Conservation (phyloP, 2,888 invertebrate genomes). For the Punctoribates punctum region DNA sequence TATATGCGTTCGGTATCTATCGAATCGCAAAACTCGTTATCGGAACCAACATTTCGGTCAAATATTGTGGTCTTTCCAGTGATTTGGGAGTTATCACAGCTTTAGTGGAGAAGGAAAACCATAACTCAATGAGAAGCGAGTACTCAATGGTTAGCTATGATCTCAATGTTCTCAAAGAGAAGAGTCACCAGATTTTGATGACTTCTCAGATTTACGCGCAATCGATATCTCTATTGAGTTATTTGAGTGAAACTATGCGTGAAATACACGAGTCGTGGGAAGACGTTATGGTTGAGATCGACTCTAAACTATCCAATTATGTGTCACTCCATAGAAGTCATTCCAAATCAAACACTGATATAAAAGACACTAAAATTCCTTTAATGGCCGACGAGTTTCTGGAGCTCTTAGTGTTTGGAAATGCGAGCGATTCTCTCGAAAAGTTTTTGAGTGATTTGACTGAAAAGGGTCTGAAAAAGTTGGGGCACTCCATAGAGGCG, state of each 20-base stretch:
- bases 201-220: conserved; percentile 61
- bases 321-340: conserved; percentile 60
- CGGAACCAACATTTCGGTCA: conserved; percentile 50
- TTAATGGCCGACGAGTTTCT: conserved; percentile 72
- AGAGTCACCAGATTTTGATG: conserved; percentile 39
- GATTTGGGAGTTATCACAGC: conserved; percentile 69
- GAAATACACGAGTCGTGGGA: conserved; percentile 89
- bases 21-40: conserved; percentile 64
- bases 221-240: conserved; percentile 65
- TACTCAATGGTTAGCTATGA: conserved; percentile 43
- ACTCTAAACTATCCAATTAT: conserved; percentile 82
- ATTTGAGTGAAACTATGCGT: conserved; percentile 69
- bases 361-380: conserved; percentile 24
- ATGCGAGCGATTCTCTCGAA: conserved; percentile 70
- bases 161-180: conserved; percentile 23
- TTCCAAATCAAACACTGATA: background rate
- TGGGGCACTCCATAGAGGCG: conserved; percentile 87
- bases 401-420: conserved; percentile 80
- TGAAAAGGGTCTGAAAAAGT: conserved; percentile 86
- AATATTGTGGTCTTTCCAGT: conserved; percentile 66
- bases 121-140: background rate
- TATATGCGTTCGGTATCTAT: conserved; percentile 80
- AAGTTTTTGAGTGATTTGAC: conserved; percentile 72
- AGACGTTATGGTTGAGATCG: conserved; percentile 86
- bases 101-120: conserved; percentile 42